Conservation (phyloP, 2,888 invertebrate species). For the Sarcophaga caerulescens region DNA sequence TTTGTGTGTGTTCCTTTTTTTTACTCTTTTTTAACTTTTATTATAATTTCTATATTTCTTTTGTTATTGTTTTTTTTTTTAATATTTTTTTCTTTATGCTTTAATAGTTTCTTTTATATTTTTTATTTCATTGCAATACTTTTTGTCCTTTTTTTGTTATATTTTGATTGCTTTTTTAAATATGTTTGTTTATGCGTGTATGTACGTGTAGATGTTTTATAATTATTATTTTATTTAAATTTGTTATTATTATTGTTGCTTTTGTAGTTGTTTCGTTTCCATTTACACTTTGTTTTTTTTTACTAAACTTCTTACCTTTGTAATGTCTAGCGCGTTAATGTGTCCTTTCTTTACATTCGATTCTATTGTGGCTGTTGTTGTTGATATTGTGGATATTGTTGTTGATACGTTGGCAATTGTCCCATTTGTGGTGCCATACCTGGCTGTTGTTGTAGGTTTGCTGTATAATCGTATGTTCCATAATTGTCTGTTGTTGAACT, state of each 20-base stretch:
- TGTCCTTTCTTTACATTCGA: background rate
- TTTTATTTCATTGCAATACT: constrained; percentile 23
- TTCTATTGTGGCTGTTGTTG: constrained; percentile 65
- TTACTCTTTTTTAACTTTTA: constrained; percentile 3
- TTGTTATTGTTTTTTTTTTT: background rate
- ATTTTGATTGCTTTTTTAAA: constrained; percentile 24
- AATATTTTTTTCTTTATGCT: constrained; percentile 18
- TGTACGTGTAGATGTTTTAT: constrained; percentile 28
- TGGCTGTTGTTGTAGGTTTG: constrained; percentile 60
- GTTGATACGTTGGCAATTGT: constrained; percentile 73
- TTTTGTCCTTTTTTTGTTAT: background rate
- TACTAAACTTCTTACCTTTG: constrained; percentile 39
- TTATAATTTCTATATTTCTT: constrained; percentile 25
- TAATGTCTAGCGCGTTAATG: constrained; percentile 24
- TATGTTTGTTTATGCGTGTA: background rate
- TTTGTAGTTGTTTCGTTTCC: background rate
- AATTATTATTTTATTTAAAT: background rate
- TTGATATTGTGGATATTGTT: constrained; percentile 74
- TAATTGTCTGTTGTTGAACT: constrained; percentile 54
- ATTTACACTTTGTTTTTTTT: constrained; percentile 34
- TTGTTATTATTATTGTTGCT: background rate
- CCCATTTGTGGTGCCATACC: constrained; percentile 59
- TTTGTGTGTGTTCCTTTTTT: constrained; percentile 25
- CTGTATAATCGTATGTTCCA: constrained; percentile 65
- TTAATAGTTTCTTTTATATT: background rate